phyloP scores from a whole-genome alignment of 2,888 invertebrate genomes.

The Ptychoptera contaminata region DNA sequence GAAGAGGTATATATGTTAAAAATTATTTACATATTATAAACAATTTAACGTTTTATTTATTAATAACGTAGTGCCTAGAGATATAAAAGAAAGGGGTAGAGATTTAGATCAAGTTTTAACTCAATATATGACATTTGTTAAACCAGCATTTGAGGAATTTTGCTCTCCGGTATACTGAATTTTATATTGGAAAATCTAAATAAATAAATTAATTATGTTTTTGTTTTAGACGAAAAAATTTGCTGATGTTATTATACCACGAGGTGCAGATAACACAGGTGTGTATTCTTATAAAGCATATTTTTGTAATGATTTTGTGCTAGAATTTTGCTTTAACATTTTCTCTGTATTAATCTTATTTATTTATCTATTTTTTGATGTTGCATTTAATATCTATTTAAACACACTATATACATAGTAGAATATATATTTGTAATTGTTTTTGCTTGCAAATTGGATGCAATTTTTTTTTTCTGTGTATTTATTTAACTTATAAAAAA shows the following conservation, averaged over 20 bases:
- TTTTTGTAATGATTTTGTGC: conserved; percentile 5
- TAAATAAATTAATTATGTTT: conserved; percentile 2
- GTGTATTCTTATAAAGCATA: conserved; percentile 25
- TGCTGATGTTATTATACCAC: conserved; percentile 97
- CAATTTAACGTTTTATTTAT: conserved; percentile 1
- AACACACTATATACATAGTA: no score
- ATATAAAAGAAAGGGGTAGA: conserved; percentile 87
- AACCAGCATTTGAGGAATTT: conserved; percentile 99
- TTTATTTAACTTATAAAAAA: conserved; percentile 4
- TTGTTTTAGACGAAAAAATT: conserved; percentile 87
- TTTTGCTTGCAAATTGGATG: no score
- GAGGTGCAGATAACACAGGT: conserved; percentile 96
- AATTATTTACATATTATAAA: background rate
- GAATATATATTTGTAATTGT: no score
- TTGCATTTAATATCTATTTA: background rate
- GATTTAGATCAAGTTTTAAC: conserved; percentile 87
- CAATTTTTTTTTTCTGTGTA: background rate
- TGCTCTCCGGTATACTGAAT: conserved; percentile 70
- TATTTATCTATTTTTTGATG: conserved; percentile 4
- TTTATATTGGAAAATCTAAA: background rate
- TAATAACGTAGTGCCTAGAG: conserved; percentile 67
- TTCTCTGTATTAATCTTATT: conserved; percentile 4
- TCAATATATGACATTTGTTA: conserved; percentile 96
- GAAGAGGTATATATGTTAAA: conserved; percentile 61
- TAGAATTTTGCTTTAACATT: conserved; percentile 1